Percentiles rank a stretch among this genome's conserved stretches.
phyloP scores from a whole-genome alignment of 1,140 invertebrate genomes.

The Drosophila ficusphila region DNA sequence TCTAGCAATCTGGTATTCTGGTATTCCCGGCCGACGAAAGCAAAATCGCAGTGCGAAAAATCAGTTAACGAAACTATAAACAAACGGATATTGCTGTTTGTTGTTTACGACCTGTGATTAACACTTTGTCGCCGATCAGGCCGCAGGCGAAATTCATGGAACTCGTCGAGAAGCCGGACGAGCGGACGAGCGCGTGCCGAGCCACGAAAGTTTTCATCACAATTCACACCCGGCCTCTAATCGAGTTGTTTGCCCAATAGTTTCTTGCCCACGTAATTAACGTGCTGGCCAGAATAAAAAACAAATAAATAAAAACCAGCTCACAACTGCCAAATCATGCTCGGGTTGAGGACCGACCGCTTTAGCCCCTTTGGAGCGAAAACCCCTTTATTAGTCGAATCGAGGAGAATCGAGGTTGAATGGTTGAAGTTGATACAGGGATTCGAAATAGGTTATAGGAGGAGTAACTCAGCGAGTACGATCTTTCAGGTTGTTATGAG shows the following conservation, averaged over 20 bases:
- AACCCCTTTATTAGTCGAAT: background rate
- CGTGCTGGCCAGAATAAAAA: conserved; percentile 24
- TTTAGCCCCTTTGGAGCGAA: background rate
- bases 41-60: conserved; percentile 35
- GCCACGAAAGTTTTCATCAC: conserved; percentile 19
- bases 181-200: conserved; percentile 71
- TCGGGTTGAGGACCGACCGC: conserved; percentile 26
- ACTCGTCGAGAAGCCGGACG: conserved; percentile 34
- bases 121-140: conserved; percentile 49
- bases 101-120: conserved; percentile 68
- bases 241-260: conserved; percentile 77
- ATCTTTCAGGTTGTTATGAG: too few relatives aligned
- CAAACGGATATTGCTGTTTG: conserved; percentile 61
- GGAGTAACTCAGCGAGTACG: too few relatives aligned
- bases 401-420: background rate
- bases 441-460: too few relatives aligned
- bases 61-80: conserved; percentile 57
- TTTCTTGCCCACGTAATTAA: conserved; percentile 70
- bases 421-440: background rate
- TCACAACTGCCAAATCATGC: conserved; percentile 26
- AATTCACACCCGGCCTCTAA: conserved; percentile 68
- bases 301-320: conserved; percentile 16
- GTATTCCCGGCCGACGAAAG: conserved; percentile 23
- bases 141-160: conserved; percentile 41
- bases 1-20: too few relatives aligned